These are phyloP conservation scores for Monoplex corrugatus DNA, from an alignment of 2,888 invertebrate genomes.

Conservation along the genomic window DNA sequence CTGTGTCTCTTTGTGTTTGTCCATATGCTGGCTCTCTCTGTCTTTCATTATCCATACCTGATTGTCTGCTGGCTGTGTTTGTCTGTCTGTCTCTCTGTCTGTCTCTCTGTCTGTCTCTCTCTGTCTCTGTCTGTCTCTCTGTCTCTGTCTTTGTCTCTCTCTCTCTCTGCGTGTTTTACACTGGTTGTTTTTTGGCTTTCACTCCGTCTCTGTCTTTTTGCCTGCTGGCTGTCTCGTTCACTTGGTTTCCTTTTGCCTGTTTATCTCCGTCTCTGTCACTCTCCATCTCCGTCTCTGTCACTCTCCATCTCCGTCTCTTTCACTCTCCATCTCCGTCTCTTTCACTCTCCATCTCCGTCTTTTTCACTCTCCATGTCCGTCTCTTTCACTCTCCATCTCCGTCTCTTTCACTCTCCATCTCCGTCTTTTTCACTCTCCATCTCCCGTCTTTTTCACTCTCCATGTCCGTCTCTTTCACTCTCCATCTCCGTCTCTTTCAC, in stretches of 20 bases:
- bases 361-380: neutral
- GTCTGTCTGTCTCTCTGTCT: neutral
- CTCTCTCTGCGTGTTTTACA: neutral
- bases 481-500: no score
- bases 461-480: neutral
- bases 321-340: neutral
- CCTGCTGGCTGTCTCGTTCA: neutral
- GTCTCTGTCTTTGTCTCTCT: neutral
- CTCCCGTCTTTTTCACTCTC: neutral
- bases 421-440: neutral
- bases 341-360: neutral
- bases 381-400: constrained; percentile 29
- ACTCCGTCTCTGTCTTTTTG: neutral
- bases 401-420: no score
- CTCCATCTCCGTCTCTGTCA: no score
- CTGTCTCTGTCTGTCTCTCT: neutral
- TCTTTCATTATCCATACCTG: neutral
- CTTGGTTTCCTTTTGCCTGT: neutral
- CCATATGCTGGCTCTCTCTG: neutral
- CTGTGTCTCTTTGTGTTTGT: neutral
- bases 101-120: neutral
- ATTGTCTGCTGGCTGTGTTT: neutral
- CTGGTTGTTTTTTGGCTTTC: neutral
- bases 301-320: neutral
- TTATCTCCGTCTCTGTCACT: no score